Evolutionary conservation across 2,113 vertebrate species (phyloP).

Genomic region (Antidorcas marsupialis): DNA sequence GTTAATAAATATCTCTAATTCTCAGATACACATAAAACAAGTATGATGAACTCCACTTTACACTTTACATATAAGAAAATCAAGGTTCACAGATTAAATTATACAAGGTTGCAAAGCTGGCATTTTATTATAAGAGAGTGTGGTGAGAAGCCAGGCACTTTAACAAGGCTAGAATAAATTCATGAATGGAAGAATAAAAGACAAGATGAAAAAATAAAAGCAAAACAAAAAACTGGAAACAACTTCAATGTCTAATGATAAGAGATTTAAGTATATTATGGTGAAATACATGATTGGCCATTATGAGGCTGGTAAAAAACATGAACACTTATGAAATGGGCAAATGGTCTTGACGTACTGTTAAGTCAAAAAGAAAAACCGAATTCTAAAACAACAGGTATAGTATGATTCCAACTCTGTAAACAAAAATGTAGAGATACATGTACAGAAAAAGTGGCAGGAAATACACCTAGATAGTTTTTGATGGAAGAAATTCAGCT

Average conservation of each 20-base stretch:
- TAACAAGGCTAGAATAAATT: not conserved
- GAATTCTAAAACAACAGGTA: not conserved
- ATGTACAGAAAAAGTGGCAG: not conserved
- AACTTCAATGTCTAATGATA: not conserved
- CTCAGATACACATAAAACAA: not conserved
- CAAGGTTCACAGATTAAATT: not conserved
- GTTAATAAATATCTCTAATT: not conserved
- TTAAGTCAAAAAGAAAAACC: not conserved
- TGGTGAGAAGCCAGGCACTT: not conserved
- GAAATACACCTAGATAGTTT: not conserved
- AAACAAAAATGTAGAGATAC: not conserved
- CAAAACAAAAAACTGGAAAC: not conserved
- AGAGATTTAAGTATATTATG: not conserved
- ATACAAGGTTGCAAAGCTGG: not conserved
- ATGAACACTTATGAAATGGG: not conserved
- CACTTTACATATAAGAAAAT: not conserved
- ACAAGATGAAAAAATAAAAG: not conserved
- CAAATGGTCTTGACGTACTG: not conserved
- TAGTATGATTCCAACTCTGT: not conserved
- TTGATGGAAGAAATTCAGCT: not conserved
- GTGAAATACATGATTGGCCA: not conserved
- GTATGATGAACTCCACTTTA: not conserved
- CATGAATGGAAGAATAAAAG: not conserved
- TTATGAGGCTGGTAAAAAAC: not conserved
- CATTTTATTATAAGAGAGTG: not conserved